Percentiles rank a stretch among this genome's conserved stretches.
Conservation (phyloP, 2,113 vertebrate species). For the Psilopsiagon aurifrons region DNA sequence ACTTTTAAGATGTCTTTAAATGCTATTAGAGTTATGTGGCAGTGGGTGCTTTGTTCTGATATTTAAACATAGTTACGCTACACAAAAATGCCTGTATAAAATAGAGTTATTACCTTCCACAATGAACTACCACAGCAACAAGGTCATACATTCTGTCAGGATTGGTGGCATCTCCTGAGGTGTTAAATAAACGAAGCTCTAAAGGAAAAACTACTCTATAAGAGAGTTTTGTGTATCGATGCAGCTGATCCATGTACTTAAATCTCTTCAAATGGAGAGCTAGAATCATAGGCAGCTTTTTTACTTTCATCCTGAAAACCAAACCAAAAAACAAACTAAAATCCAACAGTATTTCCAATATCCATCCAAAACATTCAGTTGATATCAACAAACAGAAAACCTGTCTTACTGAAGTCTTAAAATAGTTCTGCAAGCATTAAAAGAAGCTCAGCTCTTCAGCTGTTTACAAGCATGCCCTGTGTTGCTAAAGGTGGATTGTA, state of each 20-base stretch:
- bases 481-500: neutral
- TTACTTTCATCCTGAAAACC: constrained; percentile 84
- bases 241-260: constrained; percentile 88
- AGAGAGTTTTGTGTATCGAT: constrained; percentile 86
- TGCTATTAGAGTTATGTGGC: neutral
- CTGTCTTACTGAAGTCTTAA: neutral
- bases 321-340: neutral
- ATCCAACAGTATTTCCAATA: neutral
- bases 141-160: constrained; percentile 88
- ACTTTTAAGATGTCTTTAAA: neutral
- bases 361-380: neutral
- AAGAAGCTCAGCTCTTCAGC: neutral
- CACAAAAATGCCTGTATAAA: neutral
- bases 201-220: constrained; percentile 87
- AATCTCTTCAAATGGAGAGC: constrained; percentile 87
- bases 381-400: neutral
- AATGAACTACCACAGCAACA: constrained; percentile 86
- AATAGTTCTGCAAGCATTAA: neutral
- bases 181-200: constrained; percentile 86
- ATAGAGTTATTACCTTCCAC: constrained; percentile 79
- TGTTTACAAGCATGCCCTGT: neutral
- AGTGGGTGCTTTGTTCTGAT: neutral
- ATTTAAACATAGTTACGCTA: neutral
- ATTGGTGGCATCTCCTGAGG: constrained; percentile 85
- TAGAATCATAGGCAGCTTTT: constrained; percentile 87